A percentile compares a stretch with the other conserved stretches of the same genome.
These are phyloP conservation scores for Chironex yamaguchii DNA, from an alignment of 30 jellyfish, hydroid and myxozoan species.

Conservation along the genomic window DNA sequence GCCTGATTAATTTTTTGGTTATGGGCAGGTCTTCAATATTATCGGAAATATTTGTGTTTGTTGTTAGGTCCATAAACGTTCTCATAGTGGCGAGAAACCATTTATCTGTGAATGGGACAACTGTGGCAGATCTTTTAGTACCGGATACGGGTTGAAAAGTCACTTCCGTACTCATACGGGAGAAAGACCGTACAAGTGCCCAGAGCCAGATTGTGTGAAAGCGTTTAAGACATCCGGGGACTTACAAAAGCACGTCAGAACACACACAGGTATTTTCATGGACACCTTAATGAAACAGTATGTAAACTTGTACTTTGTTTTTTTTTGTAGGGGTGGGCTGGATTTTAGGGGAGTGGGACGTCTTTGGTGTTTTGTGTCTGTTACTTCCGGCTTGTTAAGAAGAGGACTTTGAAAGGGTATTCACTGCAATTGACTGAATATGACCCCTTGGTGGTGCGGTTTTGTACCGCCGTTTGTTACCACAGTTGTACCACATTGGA, in stretches of 20 bases:
- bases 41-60: no score
- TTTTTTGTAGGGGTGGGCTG: no score
- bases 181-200: conserved; percentile 97
- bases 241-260: conserved; percentile 94
- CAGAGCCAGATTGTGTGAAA: conserved; percentile 81
- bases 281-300: no score
- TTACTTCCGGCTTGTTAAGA: neutral
- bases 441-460: no score
- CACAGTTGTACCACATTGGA: no score
- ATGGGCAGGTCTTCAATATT: no score
- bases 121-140: conserved; percentile 92
- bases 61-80: conserved; percentile 88
- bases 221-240: conserved; percentile 99
- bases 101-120: conserved; percentile 96
- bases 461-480: no score
- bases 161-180: conserved; percentile 98
- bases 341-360: no score
- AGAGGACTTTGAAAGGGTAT: neutral
- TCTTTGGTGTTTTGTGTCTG: no score
- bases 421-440: neutral
- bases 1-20: no score
- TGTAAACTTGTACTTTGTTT: neutral
- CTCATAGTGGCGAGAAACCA: conserved; percentile 97
- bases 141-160: conserved; percentile 98
- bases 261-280: conserved; percentile 99